Base-by-base conservation (phyloP, 2,113 vertebrate genomes). In the Cryptotis parvus region DNA sequence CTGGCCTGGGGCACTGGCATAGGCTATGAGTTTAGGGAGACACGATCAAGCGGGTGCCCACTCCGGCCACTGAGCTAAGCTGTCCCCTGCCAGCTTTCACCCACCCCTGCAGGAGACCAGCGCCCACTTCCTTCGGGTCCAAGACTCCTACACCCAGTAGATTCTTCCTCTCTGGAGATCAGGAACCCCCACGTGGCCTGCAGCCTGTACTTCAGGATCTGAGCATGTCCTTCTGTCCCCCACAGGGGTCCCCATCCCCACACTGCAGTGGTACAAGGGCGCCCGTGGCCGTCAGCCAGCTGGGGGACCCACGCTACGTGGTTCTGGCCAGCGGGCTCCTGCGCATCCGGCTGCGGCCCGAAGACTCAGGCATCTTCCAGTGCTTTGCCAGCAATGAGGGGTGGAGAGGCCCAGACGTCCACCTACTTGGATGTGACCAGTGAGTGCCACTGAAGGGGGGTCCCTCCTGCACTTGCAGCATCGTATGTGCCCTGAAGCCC, bases 361-460 rank as follows among this genome's bases (percentile, higher is more conserved):
- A 97, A n/a, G 99, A 99, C 1, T 98, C 98, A 0, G 99, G 99
- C 41, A 98, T 99, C 96, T 99, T 99, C 97, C 99, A 99, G 97
- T 99, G 99, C 90, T 98, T 99, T 4, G 99, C 99, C 43, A 98
- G 97, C 72, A 99, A 98, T 27, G 96, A 95, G 3, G 99, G 99
- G 98, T 0, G 99, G 99, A 83, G 99, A 99, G 96, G 96, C 96
- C 41, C 98, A 99, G 80, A 98, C 98, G 0, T 96, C 98, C 94
- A 98, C 99, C 86, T 99, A 99, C 85, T 98, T 99, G 58, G 98
- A 98, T 0, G 98, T 99, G 65, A 99, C 98, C 58, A 99, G 99
- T 99, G 96, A 99, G 99, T 99, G 63, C 43, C 0, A 0, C 2
- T 2, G 4, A 3, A 26, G 55, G 15, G 61, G 6, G 6, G 61